Base-by-base conservation (phyloP, 2,888 invertebrate species). In the Euzetes globulus region DNA sequence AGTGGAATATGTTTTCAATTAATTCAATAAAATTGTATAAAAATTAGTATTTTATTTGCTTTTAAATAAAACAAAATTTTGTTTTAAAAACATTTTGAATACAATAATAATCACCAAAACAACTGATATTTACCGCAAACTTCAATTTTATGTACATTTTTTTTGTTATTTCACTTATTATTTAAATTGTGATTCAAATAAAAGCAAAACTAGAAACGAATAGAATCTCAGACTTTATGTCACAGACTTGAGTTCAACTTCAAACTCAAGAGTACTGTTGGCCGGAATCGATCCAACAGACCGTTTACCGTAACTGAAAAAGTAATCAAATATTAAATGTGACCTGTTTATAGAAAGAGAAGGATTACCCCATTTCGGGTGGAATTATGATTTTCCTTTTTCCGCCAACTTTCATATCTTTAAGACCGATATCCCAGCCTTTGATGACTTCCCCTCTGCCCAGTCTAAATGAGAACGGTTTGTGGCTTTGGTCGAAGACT, bases 351-450 rank as follows among this genome's bases (percentile, higher is more conserved):
- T 17, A 22, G 25, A 17, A 17, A 37, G 29, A 45, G 19, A 50
- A 72, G 68, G 87, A 91, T 87, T 88, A 95, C 87, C 89, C 95
- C 88, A 92, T 88, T 70, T 87, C 84, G 71, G 94, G 88, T 76
- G 95, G 95, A 82, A 93, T 90, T 19, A 87, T 87, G 73, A 96
- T 87, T 80, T 88, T 88, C 81, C 96, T 87, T 83, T 92, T 94
- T 79, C 94, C 95, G 45, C 95, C 95, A 75, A 93, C 89, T 84
- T 91, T 93, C 96, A 97, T 96, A 71, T 95, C 94, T 55, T 84
- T 84, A n/a, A 94, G 85, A 72, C 93, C 95, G 50, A 90, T 84
- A 81, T 95, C 94, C 94, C 93, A 94, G 17, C 92, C 94, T 79
- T 89, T 88, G 81, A 95, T 94, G 0, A 94, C 94, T 82, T 94